Percentiles rank a stretch among this genome's conserved stretches.
These are phyloP conservation scores for Scrobipalpa atriplicella DNA, from an alignment of 2,888 invertebrate genomes.

Conservation along the genomic window DNA sequence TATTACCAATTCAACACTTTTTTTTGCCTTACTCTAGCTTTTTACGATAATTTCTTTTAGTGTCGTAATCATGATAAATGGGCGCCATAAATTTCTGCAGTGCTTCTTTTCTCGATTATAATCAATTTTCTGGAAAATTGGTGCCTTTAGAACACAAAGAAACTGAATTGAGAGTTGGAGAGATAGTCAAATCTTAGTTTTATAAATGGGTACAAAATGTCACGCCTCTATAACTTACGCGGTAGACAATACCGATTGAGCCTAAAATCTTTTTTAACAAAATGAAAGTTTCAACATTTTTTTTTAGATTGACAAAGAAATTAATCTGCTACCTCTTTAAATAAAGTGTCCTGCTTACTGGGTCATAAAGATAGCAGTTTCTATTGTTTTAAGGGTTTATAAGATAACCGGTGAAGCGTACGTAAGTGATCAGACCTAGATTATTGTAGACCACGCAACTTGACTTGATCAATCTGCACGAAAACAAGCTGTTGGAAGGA, in stretches of 20 bases:
- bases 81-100: neutral
- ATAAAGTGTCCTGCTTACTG: neutral
- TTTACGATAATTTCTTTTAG: neutral
- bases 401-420: conserved; percentile 25
- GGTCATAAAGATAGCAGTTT: neutral
- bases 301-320: too few relatives aligned
- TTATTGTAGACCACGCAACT: too few relatives aligned
- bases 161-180: neutral
- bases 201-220: too few relatives aligned
- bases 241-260: too few relatives aligned
- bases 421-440: conserved; percentile 1
- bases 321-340: too few relatives aligned
- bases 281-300: too few relatives aligned
- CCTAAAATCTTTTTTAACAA: too few relatives aligned
- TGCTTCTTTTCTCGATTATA: neutral
- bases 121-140: conserved; percentile 4
- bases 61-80: neutral
- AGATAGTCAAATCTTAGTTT: too few relatives aligned
- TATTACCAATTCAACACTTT: conserved; percentile 1
- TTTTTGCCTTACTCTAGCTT: neutral
- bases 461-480: too few relatives aligned
- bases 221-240: too few relatives aligned
- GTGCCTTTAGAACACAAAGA: neutral
- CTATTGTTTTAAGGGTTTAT: conserved; percentile 8
- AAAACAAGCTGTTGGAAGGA: too few relatives aligned